Base-by-base conservation (phyloP, 2,113 vertebrate species). In the Pseudorectes ferrugineus region DNA sequence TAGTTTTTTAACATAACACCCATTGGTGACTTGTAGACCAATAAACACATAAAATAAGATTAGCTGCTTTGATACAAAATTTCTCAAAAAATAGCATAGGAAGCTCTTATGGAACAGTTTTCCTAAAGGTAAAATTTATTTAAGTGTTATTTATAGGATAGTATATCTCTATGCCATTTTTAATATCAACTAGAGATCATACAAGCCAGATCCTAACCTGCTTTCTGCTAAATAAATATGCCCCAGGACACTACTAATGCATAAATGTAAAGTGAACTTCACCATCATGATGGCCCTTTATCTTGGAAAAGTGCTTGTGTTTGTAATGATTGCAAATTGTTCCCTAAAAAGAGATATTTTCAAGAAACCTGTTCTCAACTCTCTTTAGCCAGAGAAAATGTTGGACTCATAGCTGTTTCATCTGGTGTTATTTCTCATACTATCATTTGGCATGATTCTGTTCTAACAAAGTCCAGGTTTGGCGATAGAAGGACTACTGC, bases 231-330 rank as follows among this genome's bases (percentile, higher is more conserved):
- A 87, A 88, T 65, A 81, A 87, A 81, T 81, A 81, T 17, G 7
- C 5, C 40, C 57, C 65, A 74, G 31, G 73, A 71, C 49, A 67
- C 52, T 78, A 51, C 40, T 87, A 75, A 82, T 43, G 24, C n/a
- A 85, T 85, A 77, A 90, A 81, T 38, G 10, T 73, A 62, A 88
- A 80, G 43, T 74, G 68, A 92, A 81, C 22, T 84, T 87, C 65
- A 58, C 23, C 31, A 59, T 67, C 35, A 14, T 12, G 23, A 94
- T 51, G 10, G 15, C 10, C 9, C 17, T 76, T 74, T 77, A 59
- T 48, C 12, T 87, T 51, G 79, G 35, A 43, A 67, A 86, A 78
- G 8, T 81, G 11, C 11, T 85, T 78, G 21, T 75, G 36, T 89
- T 77, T 74, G 14, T 71, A 81, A 91, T 75, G 65, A 63, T 29